Evolutionary conservation across 2,888 invertebrate species (phyloP), one percentile per base, ranked within the genome.

Genomic region (Mimumesa dahlbomi): DNA sequence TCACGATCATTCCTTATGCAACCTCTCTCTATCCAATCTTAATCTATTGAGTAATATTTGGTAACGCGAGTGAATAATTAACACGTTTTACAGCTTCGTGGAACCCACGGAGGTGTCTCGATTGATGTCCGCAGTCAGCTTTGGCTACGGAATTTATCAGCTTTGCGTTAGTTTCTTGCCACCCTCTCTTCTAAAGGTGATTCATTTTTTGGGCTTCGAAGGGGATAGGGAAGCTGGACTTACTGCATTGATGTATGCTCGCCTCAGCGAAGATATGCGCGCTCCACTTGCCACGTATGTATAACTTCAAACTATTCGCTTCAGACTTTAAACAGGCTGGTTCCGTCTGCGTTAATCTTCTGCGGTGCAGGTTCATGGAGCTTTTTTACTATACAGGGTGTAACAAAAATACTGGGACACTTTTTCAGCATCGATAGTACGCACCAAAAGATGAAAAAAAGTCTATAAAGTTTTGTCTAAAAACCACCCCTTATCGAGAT

Each of bases 71-170:
- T 40, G 18, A 6, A 46, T 56, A 48, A 21, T 7, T 25, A 3
- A 38, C 11, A 11, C 57, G n/a, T 36, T 68, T 58, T 42, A 13
- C 65, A 88, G 87, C 9, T 87, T 87, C 48, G 87, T 92, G 40
- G 91, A 91, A 49, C 91, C 91, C 21, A 90, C 91, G 31, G 91
- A 91, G 57, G 90, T 93, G 13, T 89, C 90, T 18, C 90, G 93
- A n/a, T 86, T 94, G 38, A 92, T 94, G 91, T 91, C 93, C 4
- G 93, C 93, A 0, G 93, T 94, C 4, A 93, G 93, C 79, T 94
- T 94, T 84, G 94, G 94, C 2, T 94, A 93, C 78, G 94, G 94
- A 11, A 89, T 93, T 34, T 93, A 94, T 82, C 93, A 94, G 82
- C 87, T 94, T 57, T 93, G 93, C 70, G 91, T 94, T 53, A 94